Percentiles rank a stretch among this genome's conserved stretches.
These are phyloP conservation scores for Cottus gobio DNA, from an alignment of 2,113 vertebrate genomes.

Conservation along the genomic window DNA sequence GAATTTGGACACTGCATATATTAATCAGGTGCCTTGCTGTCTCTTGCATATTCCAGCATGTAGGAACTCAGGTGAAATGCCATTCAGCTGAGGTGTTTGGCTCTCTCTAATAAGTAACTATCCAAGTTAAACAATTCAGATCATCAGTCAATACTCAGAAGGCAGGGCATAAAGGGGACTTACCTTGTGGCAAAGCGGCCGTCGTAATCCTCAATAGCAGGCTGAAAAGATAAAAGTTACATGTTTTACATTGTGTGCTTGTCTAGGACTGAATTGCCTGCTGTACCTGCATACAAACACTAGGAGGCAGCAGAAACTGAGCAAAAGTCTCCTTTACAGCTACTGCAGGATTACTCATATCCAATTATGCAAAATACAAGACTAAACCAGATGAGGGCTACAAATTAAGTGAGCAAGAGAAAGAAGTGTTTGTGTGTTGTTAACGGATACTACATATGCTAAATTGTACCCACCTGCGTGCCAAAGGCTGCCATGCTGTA, in stretches of 20 bases:
- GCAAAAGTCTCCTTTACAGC: neutral
- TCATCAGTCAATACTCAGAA: constrained; percentile 24
- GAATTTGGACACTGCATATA: neutral
- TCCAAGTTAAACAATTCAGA: constrained; percentile 18
- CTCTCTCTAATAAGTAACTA: neutral
- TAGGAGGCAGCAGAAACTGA: constrained; percentile 68
- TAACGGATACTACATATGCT: constrained; percentile 2
- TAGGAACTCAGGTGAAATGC: neutral
- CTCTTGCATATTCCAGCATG: neutral
- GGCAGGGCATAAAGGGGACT: constrained; percentile 69
- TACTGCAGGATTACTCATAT: constrained; percentile 61
- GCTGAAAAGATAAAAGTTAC: constrained; percentile 57
- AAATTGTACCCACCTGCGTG: constrained; percentile 87
- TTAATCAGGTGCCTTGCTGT: constrained; percentile 19
- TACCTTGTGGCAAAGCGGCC: constrained; percentile 94
- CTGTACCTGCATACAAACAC: constrained; percentile 45
- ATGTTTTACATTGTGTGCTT: constrained; percentile 3
- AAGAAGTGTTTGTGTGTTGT: constrained; percentile 25
- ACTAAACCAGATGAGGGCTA: constrained; percentile 30
- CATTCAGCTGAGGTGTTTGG: neutral
- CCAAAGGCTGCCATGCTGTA: constrained; percentile 97
- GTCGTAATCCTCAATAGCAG: constrained; percentile 95
- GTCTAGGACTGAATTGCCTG: neutral
- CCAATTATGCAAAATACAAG: constrained; percentile 53
- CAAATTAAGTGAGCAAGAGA: constrained; percentile 40